phyloP scores from a whole-genome alignment of 1,140 invertebrate genomes.

The Drosophila varians region DNA sequence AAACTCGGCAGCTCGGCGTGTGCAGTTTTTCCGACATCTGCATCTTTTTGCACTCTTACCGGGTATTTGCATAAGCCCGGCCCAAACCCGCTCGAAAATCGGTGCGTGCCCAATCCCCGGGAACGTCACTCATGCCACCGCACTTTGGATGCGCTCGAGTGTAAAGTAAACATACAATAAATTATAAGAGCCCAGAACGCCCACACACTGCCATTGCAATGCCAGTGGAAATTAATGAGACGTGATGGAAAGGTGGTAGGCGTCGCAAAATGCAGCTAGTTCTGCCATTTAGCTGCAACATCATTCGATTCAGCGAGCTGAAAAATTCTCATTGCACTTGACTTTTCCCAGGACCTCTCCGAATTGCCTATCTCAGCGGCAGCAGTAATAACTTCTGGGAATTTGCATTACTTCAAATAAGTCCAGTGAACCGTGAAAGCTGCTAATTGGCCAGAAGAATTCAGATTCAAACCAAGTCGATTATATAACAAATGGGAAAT shows the following conservation, averaged over 20 bases:
- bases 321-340: slow-evolving; percentile 53
- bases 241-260: slow-evolving; percentile 67
- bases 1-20: slow-evolving; percentile 22
- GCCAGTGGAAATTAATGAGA: slow-evolving; percentile 72
- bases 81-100: slow-evolving; percentile 52
- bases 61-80: slow-evolving; percentile 59
- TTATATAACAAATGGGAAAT: not conserved
- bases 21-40: slow-evolving; percentile 54
- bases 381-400: slow-evolving; percentile 14
- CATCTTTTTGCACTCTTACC: slow-evolving; percentile 41
- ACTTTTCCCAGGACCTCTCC: slow-evolving; percentile 6
- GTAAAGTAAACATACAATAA: slow-evolving; percentile 76
- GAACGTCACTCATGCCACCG: slow-evolving; percentile 11
- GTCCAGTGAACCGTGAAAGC: not conserved
- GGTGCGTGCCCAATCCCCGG: slow-evolving; percentile 50
- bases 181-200: slow-evolving; percentile 51
- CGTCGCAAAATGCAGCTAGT: slow-evolving; percentile 50
- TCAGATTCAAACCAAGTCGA: too few species aligned
- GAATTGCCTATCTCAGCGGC: slow-evolving; percentile 35
- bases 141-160: slow-evolving; percentile 56
- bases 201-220: slow-evolving; percentile 30
- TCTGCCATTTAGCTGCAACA: slow-evolving; percentile 56
- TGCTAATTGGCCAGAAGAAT: not conserved
- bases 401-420: slow-evolving; percentile 11
- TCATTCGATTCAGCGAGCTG: slow-evolving; percentile 75